phyloP scores from a whole-genome alignment of 2,888 invertebrate genomes.

The Drosophila picticornis region DNA sequence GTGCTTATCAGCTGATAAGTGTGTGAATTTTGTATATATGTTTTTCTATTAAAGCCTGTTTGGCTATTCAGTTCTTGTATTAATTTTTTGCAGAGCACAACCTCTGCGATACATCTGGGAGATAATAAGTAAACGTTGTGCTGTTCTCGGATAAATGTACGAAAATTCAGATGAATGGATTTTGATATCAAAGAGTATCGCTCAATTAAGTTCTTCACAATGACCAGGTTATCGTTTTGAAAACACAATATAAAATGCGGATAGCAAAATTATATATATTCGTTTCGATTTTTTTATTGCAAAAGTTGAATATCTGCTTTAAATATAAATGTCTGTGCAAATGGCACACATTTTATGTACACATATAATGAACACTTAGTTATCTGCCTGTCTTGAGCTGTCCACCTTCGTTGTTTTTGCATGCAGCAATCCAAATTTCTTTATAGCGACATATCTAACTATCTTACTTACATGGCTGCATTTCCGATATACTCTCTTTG shows the following conservation, averaged over 20 bases:
- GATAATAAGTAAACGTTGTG: background rate
- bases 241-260: background rate
- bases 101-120: background rate
- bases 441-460: conserved; percentile 67
- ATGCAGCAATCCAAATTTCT: conserved; percentile 58
- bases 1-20: conserved; percentile 50
- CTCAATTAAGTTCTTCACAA: background rate
- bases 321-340: background rate
- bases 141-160: background rate
- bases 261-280: background rate
- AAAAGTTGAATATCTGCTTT: conserved; percentile 8
- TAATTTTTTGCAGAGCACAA: background rate
- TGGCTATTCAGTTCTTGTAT: background rate
- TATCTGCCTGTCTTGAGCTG: conserved; percentile 39
- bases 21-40: conserved; percentile 8
- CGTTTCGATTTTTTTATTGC: background rate
- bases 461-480: conserved; percentile 66
- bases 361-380: conserved; percentile 35
- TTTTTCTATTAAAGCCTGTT: background rate
- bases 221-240: too few species aligned
- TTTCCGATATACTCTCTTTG: conserved; percentile 44
- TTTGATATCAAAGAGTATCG: background rate
- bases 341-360: conserved; percentile 24
- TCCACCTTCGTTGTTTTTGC: conserved; percentile 29
- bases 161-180: background rate